Percentiles rank a stretch among this genome's conserved stretches.
Conservation (phyloP, 1,140 invertebrate species). For the Lordiphosa stackelbergi region DNA sequence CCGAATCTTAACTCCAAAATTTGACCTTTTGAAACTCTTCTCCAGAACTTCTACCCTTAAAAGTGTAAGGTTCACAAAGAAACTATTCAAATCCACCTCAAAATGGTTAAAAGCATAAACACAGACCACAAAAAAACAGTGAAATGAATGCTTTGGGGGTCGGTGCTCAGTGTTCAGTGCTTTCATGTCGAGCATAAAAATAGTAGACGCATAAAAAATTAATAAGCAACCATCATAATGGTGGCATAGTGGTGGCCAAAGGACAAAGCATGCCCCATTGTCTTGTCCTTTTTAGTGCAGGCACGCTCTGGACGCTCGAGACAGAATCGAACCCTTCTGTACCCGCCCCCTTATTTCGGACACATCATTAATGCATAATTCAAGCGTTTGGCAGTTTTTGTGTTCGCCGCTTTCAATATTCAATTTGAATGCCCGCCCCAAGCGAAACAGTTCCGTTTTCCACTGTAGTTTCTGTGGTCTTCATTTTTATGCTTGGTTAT, state of each 20-base stretch:
- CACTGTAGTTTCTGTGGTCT: slow-evolving; percentile 31
- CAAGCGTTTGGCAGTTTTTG: slow-evolving; percentile 72
- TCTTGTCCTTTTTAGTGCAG: slow-evolving; percentile 41
- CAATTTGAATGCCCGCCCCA: slow-evolving; percentile 70
- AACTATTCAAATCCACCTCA: too few species aligned
- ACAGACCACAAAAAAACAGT: too few species aligned
- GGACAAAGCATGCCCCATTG: slow-evolving; percentile 33
- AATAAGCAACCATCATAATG: slow-evolving; percentile 46
- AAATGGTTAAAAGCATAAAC: too few species aligned
- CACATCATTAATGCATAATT: slow-evolving; percentile 75
- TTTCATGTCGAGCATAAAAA: slow-evolving; percentile 70
- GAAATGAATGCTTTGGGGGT: too few species aligned
- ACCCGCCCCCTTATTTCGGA: slow-evolving; percentile 24
- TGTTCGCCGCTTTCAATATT: slow-evolving; percentile 66
- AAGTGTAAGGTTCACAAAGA: too few species aligned
- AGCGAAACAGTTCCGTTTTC: slow-evolving; percentile 43
- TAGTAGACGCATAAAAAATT: slow-evolving; percentile 74
- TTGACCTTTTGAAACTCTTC: too few species aligned
- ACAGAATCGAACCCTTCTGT: slow-evolving; percentile 17
- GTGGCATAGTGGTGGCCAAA: not conserved
- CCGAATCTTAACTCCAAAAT: too few species aligned
- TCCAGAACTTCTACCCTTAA: too few species aligned
- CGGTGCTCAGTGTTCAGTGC: slow-evolving; percentile 20
- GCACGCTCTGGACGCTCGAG: slow-evolving; percentile 2
- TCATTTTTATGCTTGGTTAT: slow-evolving; percentile 54